Percentiles rank a stretch among this genome's conserved stretches.
phyloP scores from a whole-genome alignment of 2,113 vertebrate genomes.

The Actinemys pallida region DNA sequence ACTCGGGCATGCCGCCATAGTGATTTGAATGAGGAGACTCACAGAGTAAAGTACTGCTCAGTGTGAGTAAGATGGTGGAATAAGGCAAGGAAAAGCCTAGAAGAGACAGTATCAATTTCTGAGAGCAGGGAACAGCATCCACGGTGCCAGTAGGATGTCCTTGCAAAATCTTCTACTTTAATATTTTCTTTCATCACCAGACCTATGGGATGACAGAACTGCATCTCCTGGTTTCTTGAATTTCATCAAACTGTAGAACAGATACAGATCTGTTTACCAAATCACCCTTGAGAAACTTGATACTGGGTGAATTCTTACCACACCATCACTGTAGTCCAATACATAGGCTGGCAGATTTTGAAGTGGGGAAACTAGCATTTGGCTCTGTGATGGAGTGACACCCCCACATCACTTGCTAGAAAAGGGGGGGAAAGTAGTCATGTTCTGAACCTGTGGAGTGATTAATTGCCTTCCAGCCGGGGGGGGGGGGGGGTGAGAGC shows the following conservation, averaged over 20 bases:
- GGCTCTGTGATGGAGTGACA: background rate
- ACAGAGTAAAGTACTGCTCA: background rate
- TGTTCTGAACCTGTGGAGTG: background rate
- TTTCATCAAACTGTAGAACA: background rate
- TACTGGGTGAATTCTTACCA: background rate
- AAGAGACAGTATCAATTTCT: background rate
- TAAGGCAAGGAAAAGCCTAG: background rate
- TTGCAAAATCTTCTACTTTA: background rate
- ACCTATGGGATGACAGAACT: background rate
- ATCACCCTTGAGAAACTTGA: background rate
- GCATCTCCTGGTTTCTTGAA: background rate
- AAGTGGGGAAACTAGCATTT: background rate
- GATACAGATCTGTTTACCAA: background rate
- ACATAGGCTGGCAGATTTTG: background rate
- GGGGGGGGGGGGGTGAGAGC: background rate
- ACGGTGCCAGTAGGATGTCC: background rate
- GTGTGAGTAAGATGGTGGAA: background rate
- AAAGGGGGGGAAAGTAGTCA: background rate
- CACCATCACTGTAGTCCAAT: background rate
- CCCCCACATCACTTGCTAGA: background rate
- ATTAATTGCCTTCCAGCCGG: background rate
- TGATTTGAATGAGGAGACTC: background rate
- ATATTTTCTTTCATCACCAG: background rate
- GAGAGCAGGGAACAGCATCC: background rate
- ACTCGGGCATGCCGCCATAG: background rate